Evolutionary conservation across 2,113 vertebrate species (phyloP).

Genomic region (Anguilla rostrata): DNA sequence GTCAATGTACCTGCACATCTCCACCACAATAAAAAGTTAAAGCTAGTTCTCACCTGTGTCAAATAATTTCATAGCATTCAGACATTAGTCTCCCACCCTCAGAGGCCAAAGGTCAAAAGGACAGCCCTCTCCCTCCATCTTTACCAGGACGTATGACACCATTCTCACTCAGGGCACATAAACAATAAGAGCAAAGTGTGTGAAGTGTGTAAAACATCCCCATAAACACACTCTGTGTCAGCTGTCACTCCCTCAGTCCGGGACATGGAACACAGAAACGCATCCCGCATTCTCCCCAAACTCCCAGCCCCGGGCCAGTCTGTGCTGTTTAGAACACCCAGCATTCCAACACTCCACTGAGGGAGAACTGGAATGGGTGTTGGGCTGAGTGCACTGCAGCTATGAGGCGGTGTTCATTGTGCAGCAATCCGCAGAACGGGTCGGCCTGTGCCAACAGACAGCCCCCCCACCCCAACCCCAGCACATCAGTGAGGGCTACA

Average conservation of each 20-base stretch:
- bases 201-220: constrained; percentile 44
- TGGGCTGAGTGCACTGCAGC: constrained; percentile 37
- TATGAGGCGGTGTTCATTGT: constrained; percentile 34
- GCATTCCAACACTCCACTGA: constrained; percentile 51
- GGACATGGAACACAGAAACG: constrained; percentile 52
- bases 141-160: not conserved
- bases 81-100: not conserved
- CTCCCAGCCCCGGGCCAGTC: constrained; percentile 55
- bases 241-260: constrained; percentile 41
- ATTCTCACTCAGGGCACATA: constrained; percentile 22
- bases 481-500: not conserved
- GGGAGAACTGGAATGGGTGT: constrained; percentile 40
- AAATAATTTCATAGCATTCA: constrained; percentile 11
- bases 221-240: constrained; percentile 47
- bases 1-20: no score
- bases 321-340: constrained; percentile 52
- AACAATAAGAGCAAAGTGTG: constrained; percentile 50
- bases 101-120: constrained; percentile 32
- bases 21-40: constrained; percentile 14
- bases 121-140: constrained; percentile 13
- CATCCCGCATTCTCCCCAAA: constrained; percentile 51
- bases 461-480: not conserved
- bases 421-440: constrained; percentile 25
- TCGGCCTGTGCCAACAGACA: no score
- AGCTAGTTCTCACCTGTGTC: constrained; percentile 13